These are phyloP conservation scores for Microctonus aethiopoides DNA, from an alignment of 2,888 invertebrate species.

Conservation along the genomic window DNA sequence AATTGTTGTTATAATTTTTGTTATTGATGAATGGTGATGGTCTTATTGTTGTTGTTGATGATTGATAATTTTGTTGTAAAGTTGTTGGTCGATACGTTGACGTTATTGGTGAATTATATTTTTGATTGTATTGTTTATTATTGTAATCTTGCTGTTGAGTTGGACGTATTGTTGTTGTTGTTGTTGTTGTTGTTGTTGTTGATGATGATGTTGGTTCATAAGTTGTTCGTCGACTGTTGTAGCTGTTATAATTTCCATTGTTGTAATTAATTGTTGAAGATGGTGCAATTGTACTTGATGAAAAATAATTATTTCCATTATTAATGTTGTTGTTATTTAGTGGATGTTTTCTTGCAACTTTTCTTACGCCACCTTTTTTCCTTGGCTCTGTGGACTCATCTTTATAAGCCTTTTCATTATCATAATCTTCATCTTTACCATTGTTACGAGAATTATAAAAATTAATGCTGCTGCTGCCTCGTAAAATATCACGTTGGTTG, in stretches of 20 bases:
- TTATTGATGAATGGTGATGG: constrained; percentile 44
- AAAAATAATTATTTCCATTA: constrained; percentile 43
- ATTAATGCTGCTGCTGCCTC: constrained; percentile 57
- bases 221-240: constrained; percentile 44
- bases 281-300: constrained; percentile 50
- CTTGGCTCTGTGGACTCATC: constrained; percentile 66
- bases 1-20: constrained; percentile 35
- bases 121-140: constrained; percentile 46
- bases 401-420: constrained; percentile 68
- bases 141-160: constrained; percentile 1
- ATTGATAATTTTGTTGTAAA: constrained; percentile 54
- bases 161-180: constrained; percentile 37
- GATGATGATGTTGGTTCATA: constrained; percentile 36
- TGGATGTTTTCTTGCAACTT: constrained; percentile 56
- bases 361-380: constrained; percentile 54
- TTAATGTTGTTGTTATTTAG: constrained; percentile 48
- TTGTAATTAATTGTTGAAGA: constrained; percentile 35
- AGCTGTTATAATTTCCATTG: constrained; percentile 38
- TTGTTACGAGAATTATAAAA: constrained; percentile 62
- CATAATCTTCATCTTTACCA: constrained; percentile 68
- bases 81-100: constrained; percentile 46
- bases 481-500: constrained; percentile 48
- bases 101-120: constrained; percentile 50
- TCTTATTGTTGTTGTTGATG: constrained; percentile 52
- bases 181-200: too few relatives aligned